Evolutionary conservation across 1,140 invertebrate species (phyloP), one percentile per base, ranked within the genome.

Genomic region (Gonioctena quinquepunctata): DNA sequence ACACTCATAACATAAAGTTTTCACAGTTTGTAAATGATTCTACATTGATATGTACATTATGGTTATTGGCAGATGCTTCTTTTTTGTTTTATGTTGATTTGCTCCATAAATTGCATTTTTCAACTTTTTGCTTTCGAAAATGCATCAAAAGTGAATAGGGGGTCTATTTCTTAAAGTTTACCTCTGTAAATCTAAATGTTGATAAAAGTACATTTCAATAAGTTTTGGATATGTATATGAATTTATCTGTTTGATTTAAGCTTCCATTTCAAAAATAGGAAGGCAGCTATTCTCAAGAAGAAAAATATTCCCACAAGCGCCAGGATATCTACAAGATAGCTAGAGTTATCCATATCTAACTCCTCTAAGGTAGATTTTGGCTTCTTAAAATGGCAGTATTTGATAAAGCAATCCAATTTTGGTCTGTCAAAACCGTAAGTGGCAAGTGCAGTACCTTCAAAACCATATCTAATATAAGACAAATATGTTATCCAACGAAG

Each of bases 401-500:
- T 82, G 86, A 90, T 83, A 75, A 88, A 90, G 83, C 94, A 96
- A 74, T 92, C 89, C 2, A 96, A 84, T 75, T 94, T 93, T 60
- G 89, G 87, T 22, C 96, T 86, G 56, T 91, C 89, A 79, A 93
- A 96, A 0, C 93, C 91, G 82, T 99, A 99, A 1, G 96, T 96
- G 1, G 95, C 94, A n/a, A 97, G 87, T 2, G 97, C 90, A 0
- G 94, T 95, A 16, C 95, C 94, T 85, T 98, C 96, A 83, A 98
- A 98, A 19, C 95, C 94, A 80, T 98, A 99, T 80, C 96, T 88
- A 66, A 98, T 95, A 83, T 98, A 99, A 8, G 95, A 96, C 0
- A 97, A 85, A 83, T 98, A 98, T 0, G 96, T 97, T 69, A 99
- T 93, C 96, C 96, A 98, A 70, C 96, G 88, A 50, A 99, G 86